Evolutionary conservation across 1,140 invertebrate genomes (phyloP).

Genomic region (Lutraria rhynchaena): DNA sequence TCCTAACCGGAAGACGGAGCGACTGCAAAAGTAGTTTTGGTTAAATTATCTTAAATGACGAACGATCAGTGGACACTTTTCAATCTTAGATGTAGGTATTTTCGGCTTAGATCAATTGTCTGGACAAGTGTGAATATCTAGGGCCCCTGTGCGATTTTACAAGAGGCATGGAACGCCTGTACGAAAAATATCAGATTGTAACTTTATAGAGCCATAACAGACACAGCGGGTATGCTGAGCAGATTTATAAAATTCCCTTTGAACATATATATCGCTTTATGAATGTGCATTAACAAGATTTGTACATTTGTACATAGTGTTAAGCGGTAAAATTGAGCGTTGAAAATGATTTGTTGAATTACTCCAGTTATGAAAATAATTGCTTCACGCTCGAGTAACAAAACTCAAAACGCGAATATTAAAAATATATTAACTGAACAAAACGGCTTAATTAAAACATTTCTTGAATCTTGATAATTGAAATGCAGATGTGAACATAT

Average conservation of each 20-base stretch:
- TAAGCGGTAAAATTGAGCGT: constrained; percentile 15
- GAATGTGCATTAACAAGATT: constrained; percentile 29
- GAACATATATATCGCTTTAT: constrained; percentile 23
- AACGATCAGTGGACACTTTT: constrained; percentile 30
- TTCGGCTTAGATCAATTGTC: constrained; percentile 7
- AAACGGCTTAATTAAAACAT: constrained; percentile 36
- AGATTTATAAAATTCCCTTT: constrained; percentile 49
- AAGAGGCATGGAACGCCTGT: constrained; percentile 7
- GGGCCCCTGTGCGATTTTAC: background rate
- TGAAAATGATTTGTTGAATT: constrained; percentile 33
- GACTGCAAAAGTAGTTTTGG: constrained; percentile 7
- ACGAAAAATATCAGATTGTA: constrained; percentile 44
- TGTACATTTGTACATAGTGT: constrained; percentile 13
- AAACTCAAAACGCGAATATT: background rate
- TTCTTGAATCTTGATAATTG: constrained; percentile 32
- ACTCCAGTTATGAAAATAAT: constrained; percentile 43
- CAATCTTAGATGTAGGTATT: constrained; percentile 19
- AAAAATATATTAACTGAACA: background rate
- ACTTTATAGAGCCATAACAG: constrained; percentile 44
- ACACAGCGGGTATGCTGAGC: constrained; percentile 4
- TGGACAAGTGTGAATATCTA: constrained; percentile 32
- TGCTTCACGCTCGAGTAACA: constrained; percentile 23
- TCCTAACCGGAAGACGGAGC: background rate
- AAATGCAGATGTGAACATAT: constrained; percentile 21
- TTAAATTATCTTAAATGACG: too few relatives aligned